Base-by-base conservation (phyloP, 1,140 invertebrate genomes). In the Trichonephila inaurata region DNA sequence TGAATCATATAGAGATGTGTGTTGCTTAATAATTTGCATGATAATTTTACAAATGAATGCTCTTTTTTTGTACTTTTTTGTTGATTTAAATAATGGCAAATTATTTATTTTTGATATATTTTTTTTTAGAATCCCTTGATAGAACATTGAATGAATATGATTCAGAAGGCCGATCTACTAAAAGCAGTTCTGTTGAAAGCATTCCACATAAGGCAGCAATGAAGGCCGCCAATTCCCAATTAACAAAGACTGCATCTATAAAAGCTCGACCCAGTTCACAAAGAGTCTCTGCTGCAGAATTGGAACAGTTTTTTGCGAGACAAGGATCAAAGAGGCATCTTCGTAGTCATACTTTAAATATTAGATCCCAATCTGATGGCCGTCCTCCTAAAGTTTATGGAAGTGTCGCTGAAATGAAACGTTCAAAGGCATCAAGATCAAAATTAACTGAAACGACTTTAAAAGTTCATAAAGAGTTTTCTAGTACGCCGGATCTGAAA, bases 331-430 rank as follows among this genome's bases (percentile, higher is more conserved):
- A 83, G 64, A 51, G 51, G n/a, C 64, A 89, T 64, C 60, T 62
- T 33, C 77, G 88, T 14, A 93, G 94, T 87, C 82, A 95, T 94
- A 89, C 91, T 10, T 60, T 91, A 66, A 83, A 64, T 58, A 92
- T 40, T 28, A 89, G 77, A 33, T 81, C 91, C 72, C 28, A 72
- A 62, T n/a, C 69, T 19, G n/a, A 61, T 51, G 58, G 33, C 86
- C 97, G 97, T 95, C 97, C 97, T 51, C 96, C 97, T 3, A 96
- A 97, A 95, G 98, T 99, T 44, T 99, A 99, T 96, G 98, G 98
- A 77, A 99, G 98, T 95, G 98, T 99, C 85, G 98, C 98, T 0
- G 98, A 99, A 96, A 99, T 99, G 98, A 99, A 99, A 96, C 97
- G 98, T 61, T 97, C 97, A 94, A 95, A 97, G 96, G 94, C 90